phyloP scores from a whole-genome alignment of 1,140 invertebrate species.

The Ooceraea biroi region DNA sequence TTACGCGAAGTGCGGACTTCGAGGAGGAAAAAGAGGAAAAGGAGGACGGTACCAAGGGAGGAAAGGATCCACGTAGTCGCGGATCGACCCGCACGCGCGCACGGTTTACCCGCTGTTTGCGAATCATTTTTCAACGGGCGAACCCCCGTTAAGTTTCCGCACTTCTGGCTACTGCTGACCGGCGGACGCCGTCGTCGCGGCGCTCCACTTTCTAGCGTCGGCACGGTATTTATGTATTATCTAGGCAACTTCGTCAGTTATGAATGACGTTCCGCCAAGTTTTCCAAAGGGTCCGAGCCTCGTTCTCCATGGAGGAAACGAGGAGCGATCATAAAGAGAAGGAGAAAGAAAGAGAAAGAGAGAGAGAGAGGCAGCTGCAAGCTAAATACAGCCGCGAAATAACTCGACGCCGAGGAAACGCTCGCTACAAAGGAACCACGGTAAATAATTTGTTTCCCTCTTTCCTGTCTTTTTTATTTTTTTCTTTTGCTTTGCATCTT shows the following conservation, averaged over 20 bases:
- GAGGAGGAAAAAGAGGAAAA: not conserved
- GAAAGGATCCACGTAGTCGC: constrained; percentile 28
- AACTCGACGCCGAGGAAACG: constrained; percentile 27
- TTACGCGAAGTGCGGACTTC: constrained; percentile 42
- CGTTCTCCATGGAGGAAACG: not conserved
- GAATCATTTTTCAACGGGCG: constrained; percentile 51
- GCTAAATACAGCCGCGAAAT: constrained; percentile 53
- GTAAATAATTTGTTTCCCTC: constrained; percentile 55
- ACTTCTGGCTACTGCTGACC: constrained; percentile 27
- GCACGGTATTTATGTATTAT: constrained; percentile 48
- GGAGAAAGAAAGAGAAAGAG: constrained; percentile 6
- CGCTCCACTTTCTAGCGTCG: constrained; percentile 22
- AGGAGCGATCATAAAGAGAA: constrained; percentile 15
- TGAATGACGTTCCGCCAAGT: constrained; percentile 58
- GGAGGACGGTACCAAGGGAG: too few species aligned
- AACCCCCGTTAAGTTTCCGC: constrained; percentile 45
- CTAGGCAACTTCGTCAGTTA: constrained; percentile 55
- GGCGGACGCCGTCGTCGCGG: not conserved
- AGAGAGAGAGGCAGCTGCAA: not conserved
- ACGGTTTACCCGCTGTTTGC: constrained; percentile 51
- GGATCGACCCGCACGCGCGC: not conserved
- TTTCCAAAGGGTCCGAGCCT: constrained; percentile 37
- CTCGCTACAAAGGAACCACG: not conserved
- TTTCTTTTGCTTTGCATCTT: not conserved
- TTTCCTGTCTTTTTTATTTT: not conserved